These are phyloP conservation scores for Amphipyra tragopoginis DNA, from an alignment of 2,888 invertebrate species.

Conservation along the genomic window DNA sequence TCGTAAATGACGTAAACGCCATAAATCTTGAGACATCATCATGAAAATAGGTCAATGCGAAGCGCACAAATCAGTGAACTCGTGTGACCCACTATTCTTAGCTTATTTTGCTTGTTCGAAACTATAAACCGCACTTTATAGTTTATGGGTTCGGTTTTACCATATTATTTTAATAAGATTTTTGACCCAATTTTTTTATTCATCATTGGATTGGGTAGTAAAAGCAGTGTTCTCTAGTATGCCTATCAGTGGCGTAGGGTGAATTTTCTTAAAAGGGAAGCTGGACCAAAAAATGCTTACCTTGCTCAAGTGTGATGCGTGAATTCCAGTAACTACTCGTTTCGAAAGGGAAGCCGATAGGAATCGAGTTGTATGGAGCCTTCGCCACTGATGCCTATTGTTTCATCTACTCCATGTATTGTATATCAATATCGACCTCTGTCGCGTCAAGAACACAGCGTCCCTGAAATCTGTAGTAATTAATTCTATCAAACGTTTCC, in stretches of 20 bases:
- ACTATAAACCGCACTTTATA: slow-evolving; percentile 37
- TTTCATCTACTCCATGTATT: not conserved
- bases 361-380: no score
- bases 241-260: no score
- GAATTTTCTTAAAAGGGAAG: no score
- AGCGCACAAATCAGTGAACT: slow-evolving; percentile 42
- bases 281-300: no score
- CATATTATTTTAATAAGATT: slow-evolving; percentile 7
- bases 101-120: slow-evolving; percentile 44
- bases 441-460: slow-evolving; percentile 16
- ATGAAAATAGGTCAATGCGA: slow-evolving; percentile 54
- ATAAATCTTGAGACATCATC: slow-evolving; percentile 32
- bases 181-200: slow-evolving; percentile 3
- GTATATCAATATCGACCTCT: not conserved
- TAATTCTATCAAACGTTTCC: slow-evolving; percentile 42
- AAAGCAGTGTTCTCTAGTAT: not conserved
- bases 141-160: slow-evolving; percentile 4
- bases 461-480: slow-evolving; percentile 35
- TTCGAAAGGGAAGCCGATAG: no score
- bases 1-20: slow-evolving; percentile 27
- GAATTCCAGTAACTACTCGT: no score
- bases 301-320: no score
- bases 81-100: slow-evolving; percentile 49
- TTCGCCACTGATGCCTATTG: not conserved
- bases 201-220: not conserved